These are phyloP conservation scores for Saimiri boliviensis DNA, from an alignment of 2,113 vertebrate genomes.

Conservation along the genomic window DNA sequence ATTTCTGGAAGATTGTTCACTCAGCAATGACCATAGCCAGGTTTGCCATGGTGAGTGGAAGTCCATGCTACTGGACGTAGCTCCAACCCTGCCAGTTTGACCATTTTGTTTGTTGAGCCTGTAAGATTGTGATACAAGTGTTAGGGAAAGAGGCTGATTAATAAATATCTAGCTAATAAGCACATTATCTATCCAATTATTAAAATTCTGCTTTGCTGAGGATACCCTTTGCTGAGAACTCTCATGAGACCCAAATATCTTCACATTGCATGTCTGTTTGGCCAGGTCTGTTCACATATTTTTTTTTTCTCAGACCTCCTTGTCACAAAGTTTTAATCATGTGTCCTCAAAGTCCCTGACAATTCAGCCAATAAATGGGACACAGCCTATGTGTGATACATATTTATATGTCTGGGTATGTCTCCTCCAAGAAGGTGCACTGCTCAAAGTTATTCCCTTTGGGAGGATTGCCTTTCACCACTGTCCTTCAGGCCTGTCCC, in stretches of 20 bases:
- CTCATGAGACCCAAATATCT: background rate
- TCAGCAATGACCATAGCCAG: background rate
- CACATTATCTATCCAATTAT: background rate
- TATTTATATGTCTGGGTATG: background rate
- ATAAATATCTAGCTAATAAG: background rate
- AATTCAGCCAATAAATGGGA: background rate
- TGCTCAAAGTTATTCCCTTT: background rate
- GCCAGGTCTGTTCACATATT: background rate
- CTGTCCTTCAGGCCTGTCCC: background rate
- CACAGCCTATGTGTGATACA: background rate
- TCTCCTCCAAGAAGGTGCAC: background rate
- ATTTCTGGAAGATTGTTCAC: background rate
- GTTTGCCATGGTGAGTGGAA: background rate
- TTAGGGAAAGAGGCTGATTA: background rate
- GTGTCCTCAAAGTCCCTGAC: background rate
- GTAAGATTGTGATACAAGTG: background rate
- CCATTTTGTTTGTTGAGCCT: background rate
- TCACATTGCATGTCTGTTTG: background rate
- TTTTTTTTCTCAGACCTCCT: background rate
- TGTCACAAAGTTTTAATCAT: background rate
- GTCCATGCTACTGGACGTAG: background rate
- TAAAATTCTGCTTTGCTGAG: background rate
- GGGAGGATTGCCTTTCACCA: background rate
- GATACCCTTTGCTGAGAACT: background rate
- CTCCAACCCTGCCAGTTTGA: background rate